Conservation (phyloP, 2,888 invertebrate species). For the Dicyrtomina minuta region DNA sequence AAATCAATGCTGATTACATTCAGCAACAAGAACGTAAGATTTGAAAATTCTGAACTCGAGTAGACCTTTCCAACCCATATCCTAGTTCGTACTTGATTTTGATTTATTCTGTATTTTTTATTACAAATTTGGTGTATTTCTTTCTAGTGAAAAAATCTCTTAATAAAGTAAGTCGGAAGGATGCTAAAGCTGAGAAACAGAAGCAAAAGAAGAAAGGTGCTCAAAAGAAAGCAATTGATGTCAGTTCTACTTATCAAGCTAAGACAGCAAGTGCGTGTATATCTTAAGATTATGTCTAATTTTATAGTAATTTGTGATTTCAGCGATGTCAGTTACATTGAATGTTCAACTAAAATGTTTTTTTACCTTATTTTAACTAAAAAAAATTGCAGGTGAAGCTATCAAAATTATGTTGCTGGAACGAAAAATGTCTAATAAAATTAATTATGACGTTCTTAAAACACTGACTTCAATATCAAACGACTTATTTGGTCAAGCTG, state of each 20-base stretch:
- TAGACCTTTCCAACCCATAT: neutral
- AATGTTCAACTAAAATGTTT: no score
- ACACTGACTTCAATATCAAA: slow-evolving; percentile 60
- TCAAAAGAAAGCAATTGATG: slow-evolving; percentile 58
- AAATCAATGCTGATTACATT: slow-evolving; percentile 82
- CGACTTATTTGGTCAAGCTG: slow-evolving; percentile 22
- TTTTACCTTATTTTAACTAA: no score
- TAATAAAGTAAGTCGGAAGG: slow-evolving; percentile 76
- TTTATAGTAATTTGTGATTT: slow-evolving; percentile 18
- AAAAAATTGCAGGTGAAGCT: slow-evolving; percentile 77
- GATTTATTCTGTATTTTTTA: slow-evolving; percentile 22
- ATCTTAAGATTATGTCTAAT: slow-evolving; percentile 6
- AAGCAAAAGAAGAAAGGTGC: slow-evolving; percentile 68
- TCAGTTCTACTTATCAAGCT: slow-evolving; percentile 52
- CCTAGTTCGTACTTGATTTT: neutral
- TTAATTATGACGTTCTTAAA: slow-evolving; percentile 94
- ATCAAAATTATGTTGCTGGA: slow-evolving; percentile 95
- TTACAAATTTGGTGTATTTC: no score
- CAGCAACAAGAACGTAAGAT: slow-evolving; percentile 73
- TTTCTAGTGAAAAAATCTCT: slow-evolving; percentile 82
- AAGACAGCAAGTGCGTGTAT: slow-evolving; percentile 58
- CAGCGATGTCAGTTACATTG: no score
- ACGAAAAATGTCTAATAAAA: slow-evolving; percentile 92
- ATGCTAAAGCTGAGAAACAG: slow-evolving; percentile 81
- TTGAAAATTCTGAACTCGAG: neutral